These are phyloP conservation scores for Poicephalus meyeri DNA, from an alignment of 2,113 vertebrate genomes.

Conservation along the genomic window DNA sequence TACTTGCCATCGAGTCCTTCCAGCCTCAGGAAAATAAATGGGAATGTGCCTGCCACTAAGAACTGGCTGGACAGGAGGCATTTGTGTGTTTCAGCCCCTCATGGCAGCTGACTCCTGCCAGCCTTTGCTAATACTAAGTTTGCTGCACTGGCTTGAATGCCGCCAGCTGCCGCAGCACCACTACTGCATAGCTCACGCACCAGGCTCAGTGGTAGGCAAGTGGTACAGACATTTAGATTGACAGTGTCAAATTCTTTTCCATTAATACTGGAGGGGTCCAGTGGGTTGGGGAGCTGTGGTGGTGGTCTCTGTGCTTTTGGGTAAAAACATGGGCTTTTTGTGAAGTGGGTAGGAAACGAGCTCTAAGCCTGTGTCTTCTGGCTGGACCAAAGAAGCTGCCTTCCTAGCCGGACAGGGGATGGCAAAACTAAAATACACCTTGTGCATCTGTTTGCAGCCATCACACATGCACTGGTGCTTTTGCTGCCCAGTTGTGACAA, in stretches of 20 bases:
- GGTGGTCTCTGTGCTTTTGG: background rate
- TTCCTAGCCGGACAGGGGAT: background rate
- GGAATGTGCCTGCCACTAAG: background rate
- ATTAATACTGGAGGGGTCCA: background rate
- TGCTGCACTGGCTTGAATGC: background rate
- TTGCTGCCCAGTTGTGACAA: background rate
- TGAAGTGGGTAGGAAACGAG: background rate
- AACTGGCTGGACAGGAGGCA: background rate
- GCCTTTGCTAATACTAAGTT: fast-evolving
- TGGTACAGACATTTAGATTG: fast-evolving
- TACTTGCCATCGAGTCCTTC: background rate
- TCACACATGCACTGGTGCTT: too few relatives aligned
- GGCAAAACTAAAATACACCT: background rate
- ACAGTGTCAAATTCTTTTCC: background rate
- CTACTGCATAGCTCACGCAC: fast-evolving
- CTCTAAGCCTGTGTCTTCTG: background rate
- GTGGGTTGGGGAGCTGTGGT: background rate
- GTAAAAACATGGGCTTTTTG: background rate
- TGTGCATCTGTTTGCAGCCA: background rate
- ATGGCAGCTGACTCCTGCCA: background rate
- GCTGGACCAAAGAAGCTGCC: background rate
- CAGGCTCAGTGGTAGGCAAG: fast-evolving
- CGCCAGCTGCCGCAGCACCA: background rate
- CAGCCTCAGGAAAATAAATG: background rate
- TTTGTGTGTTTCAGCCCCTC: background rate